Conservation (phyloP, 2,113 vertebrate species). For the Corythornis madagascariensis region DNA sequence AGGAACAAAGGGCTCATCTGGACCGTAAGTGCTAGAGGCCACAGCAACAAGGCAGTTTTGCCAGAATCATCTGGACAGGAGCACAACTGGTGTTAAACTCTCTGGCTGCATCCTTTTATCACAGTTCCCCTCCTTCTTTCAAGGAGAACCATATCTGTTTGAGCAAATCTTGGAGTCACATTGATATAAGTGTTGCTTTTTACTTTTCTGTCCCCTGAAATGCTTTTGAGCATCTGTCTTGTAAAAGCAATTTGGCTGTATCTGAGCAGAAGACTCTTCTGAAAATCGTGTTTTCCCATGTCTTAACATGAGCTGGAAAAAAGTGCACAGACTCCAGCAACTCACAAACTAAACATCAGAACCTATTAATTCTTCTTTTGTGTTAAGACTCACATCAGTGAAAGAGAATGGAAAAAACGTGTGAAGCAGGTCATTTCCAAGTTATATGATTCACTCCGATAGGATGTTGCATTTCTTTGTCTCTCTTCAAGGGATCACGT, state of each 20-base stretch:
- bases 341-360: not conserved
- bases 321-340: not conserved
- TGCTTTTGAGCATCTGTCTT: not conserved
- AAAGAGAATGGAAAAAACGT: slow-evolving; percentile 63
- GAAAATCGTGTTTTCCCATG: not conserved
- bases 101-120: not conserved
- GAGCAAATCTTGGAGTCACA: not conserved
- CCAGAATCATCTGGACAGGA: not conserved
- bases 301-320: not conserved
- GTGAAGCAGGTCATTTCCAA: slow-evolving; percentile 70
- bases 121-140: not conserved
- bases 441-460: slow-evolving; percentile 63
- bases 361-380: not conserved
- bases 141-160: not conserved
- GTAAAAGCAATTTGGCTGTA: not conserved
- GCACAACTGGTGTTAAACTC: not conserved
- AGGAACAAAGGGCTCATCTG: not conserved
- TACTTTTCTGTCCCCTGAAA: not conserved
- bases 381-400: not conserved
- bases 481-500: slow-evolving; percentile 61
- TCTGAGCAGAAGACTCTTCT: not conserved
- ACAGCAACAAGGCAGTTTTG: not conserved
- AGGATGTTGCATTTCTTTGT: slow-evolving; percentile 64
- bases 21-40: not conserved
- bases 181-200: fast-evolving